These are phyloP conservation scores for Tetragnatha versicolor DNA, from an alignment of 1,140 invertebrate species.

Conservation along the genomic window DNA sequence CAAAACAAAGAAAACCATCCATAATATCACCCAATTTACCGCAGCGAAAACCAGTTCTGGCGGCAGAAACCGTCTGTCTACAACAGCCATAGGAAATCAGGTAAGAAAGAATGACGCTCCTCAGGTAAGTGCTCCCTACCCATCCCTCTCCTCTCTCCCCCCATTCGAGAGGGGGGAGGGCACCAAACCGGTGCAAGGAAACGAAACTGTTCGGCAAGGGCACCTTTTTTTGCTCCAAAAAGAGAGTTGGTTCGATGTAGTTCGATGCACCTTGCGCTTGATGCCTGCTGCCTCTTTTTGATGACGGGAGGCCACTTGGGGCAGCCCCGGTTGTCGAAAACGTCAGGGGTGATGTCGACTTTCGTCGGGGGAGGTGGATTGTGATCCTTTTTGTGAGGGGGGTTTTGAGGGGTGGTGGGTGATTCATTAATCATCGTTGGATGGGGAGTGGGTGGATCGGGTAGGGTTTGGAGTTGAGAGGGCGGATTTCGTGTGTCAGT, in stretches of 20 bases:
- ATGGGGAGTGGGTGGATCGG: too few species aligned
- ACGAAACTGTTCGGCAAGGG: conserved; percentile 16
- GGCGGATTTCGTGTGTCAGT: too few species aligned
- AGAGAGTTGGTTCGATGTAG: background rate
- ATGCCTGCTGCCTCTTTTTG: too few species aligned
- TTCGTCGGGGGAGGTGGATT: too few species aligned
- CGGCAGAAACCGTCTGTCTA: too few species aligned
- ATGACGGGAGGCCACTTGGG: too few species aligned
- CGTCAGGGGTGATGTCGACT: too few species aligned
- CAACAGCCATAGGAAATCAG: too few species aligned
- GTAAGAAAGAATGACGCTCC: background rate
- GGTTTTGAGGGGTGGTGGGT: background rate
- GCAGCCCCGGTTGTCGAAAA: too few species aligned
- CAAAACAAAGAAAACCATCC: background rate
- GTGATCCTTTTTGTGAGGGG: too few species aligned
- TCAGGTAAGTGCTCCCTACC: conserved; percentile 7
- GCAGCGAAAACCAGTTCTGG: conserved; percentile 20
- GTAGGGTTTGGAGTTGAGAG: too few species aligned
- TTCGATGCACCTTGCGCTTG: conserved; percentile 23
- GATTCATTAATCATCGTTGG: too few species aligned
- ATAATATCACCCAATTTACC: background rate
- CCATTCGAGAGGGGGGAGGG: background rate
- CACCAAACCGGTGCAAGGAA: conserved; percentile 15
- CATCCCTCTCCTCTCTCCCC: background rate
- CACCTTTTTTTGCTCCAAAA: background rate